Evolutionary conservation across 2,797 vertebrate species (phyloP).

Genomic region (Coregonus suidteri): DNA sequence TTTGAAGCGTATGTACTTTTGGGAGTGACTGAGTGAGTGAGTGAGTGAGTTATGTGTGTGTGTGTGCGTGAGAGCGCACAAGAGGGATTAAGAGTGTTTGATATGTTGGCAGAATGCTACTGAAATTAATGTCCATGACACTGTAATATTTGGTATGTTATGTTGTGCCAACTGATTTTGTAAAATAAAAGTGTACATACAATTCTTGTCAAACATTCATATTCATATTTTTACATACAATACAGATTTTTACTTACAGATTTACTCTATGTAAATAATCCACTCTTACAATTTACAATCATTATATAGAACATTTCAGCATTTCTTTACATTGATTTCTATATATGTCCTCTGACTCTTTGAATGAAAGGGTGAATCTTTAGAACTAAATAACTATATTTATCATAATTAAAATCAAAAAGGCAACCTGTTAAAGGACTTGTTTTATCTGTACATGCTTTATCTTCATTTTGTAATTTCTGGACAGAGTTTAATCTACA

Average conservation of each 20-base stretch:
- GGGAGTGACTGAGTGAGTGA: neutral
- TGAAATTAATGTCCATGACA: neutral
- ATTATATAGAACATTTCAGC: neutral
- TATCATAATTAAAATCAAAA: neutral
- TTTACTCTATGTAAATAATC: neutral
- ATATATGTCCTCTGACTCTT: neutral
- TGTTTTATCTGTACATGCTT: conserved; percentile 4
- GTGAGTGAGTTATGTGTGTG: conserved; percentile 30
- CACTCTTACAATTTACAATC: neutral
- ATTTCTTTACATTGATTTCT: neutral
- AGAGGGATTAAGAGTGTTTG: conserved; percentile 19
- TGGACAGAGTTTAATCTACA: neutral
- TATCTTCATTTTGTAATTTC: neutral
- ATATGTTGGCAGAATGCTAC: conserved; percentile 11
- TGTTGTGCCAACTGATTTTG: conserved; percentile 50
- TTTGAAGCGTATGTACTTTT: neutral
- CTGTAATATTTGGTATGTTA: conserved; percentile 31
- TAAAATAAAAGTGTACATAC: conserved; percentile 57
- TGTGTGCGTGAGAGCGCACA: conserved; percentile 6
- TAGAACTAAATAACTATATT: neutral
- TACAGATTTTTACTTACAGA: conserved; percentile 1
- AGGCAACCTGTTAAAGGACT: neutral
- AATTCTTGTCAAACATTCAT: conserved; percentile 1
- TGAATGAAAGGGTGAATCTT: neutral
- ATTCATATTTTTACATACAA: neutral